Percentiles rank a stretch among this genome's conserved stretches.
phyloP scores from a whole-genome alignment of 2,888 invertebrate species.

The Cybosia mesomella region DNA sequence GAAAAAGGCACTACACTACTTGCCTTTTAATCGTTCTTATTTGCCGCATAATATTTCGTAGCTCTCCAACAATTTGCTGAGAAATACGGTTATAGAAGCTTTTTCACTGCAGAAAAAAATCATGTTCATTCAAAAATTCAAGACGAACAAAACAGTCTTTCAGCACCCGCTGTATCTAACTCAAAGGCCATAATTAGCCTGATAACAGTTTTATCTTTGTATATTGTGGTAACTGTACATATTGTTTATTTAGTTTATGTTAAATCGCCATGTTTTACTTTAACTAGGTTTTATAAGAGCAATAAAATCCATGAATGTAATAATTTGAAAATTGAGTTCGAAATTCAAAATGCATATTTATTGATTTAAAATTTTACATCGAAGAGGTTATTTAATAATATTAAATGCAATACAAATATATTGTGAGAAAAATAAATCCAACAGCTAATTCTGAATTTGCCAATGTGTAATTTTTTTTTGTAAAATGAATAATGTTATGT shows the following conservation, averaged over 20 bases:
- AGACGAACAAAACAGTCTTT: constrained; percentile 20
- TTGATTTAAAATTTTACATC: neutral
- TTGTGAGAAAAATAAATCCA: neutral
- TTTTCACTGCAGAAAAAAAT: too few species aligned
- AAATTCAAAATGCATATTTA: neutral
- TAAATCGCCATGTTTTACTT: constrained; percentile 72
- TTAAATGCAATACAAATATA: neutral
- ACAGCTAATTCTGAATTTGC: neutral
- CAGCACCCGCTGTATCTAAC: constrained; percentile 32
- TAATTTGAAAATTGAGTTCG: constrained; percentile 2
- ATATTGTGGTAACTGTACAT: constrained; percentile 76
- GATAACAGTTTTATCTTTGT: constrained; percentile 55
- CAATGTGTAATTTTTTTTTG: constrained; percentile 18
- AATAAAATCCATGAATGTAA: neutral
- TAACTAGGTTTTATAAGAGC: constrained; percentile 38
- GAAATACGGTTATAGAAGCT: too few species aligned
- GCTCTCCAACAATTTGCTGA: too few species aligned
- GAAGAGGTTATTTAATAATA: neutral
- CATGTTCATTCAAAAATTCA: constrained; percentile 1
- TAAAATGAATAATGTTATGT: constrained; percentile 33
- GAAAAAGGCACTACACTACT: too few species aligned
- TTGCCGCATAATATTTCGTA: too few species aligned
- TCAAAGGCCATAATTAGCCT: constrained; percentile 42
- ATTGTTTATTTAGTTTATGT: constrained; percentile 68
- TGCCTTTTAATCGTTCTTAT: too few species aligned